Percentiles rank a stretch among this genome's conserved stretches.
Conservation (phyloP, 2,888 invertebrate genomes). For the Ormyrus thymus region DNA sequence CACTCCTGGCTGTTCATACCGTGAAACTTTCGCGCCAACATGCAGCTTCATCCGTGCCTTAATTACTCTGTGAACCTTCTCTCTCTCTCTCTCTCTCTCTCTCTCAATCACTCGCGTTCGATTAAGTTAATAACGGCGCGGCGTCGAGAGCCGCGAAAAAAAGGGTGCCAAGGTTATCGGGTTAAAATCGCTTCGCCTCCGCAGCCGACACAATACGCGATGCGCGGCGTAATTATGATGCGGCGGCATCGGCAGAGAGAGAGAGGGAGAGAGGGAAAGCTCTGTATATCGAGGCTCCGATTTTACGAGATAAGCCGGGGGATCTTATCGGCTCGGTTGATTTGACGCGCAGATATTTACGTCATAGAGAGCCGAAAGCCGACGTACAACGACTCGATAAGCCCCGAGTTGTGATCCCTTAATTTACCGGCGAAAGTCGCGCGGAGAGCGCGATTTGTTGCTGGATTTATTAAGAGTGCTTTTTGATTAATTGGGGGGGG, state of each 20-base stretch:
- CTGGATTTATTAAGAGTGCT: background rate
- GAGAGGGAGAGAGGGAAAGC: too few relatives aligned
- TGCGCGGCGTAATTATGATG: conserved; percentile 1
- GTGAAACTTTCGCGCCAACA: too few relatives aligned
- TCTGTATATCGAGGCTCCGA: conserved; percentile 2
- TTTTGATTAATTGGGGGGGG: too few relatives aligned
- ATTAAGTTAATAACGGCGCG: too few relatives aligned
- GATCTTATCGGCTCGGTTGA: conserved; percentile 45
- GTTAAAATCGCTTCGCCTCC: too few relatives aligned
- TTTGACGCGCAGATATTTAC: conserved; percentile 37
- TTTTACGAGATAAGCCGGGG: conserved; percentile 35
- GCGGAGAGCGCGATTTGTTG: background rate
- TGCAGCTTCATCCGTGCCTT: too few relatives aligned
- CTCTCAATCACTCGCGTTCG: too few relatives aligned
- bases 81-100: too few relatives aligned
- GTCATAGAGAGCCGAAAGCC: conserved; percentile 25
- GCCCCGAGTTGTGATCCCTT: background rate
- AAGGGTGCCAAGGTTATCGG: too few relatives aligned
- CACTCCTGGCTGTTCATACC: too few relatives aligned
- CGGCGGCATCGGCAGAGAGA: background rate
- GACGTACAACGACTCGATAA: conserved; percentile 22
- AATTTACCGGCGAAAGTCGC: conserved; percentile 3
- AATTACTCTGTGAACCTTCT: too few relatives aligned
- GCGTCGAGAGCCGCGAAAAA: too few relatives aligned
- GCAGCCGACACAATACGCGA: background rate